phyloP scores from a whole-genome alignment of 1,140 invertebrate genomes.

The Pygmarrhopalites habei region DNA sequence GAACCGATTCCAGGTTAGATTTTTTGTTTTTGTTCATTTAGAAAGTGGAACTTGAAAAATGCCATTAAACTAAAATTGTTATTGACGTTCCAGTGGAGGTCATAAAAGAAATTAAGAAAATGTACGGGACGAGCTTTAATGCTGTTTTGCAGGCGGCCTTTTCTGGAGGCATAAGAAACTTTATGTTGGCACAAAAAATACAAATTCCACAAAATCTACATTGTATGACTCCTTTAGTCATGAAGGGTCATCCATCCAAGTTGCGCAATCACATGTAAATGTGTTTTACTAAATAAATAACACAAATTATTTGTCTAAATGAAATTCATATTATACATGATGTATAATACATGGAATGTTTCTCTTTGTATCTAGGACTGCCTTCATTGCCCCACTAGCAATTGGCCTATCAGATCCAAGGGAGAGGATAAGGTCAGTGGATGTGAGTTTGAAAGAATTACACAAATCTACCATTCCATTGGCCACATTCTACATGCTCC shows the following conservation, averaged over 20 bases:
- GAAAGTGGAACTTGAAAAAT: too few species aligned
- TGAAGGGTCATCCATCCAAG: conserved; percentile 27
- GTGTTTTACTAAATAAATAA: too few species aligned
- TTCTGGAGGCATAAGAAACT: conserved; percentile 22
- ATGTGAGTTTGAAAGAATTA: conserved; percentile 8
- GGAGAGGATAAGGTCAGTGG: conserved; percentile 12
- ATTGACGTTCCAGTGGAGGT: too few species aligned
- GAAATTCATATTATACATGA: too few species aligned
- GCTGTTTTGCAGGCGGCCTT: conserved; percentile 19
- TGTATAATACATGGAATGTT: too few species aligned
- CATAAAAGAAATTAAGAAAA: conserved; percentile 29
- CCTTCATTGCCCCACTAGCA: conserved; percentile 24
- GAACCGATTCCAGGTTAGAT: conserved; percentile 18
- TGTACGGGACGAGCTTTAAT: conserved; percentile 19
- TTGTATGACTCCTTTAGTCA: conserved; percentile 22
- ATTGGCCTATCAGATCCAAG: conserved; percentile 16
- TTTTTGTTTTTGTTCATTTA: too few species aligned
- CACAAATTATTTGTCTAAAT: too few species aligned
- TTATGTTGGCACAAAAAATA: conserved; percentile 15
- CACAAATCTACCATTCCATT: conserved; percentile 19
- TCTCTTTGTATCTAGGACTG: conserved; percentile 27
- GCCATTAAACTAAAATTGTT: too few species aligned
- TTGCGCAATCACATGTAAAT: conserved; percentile 25
- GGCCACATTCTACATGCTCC: conserved; percentile 21
- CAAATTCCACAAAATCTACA: conserved; percentile 17